phyloP scores from a whole-genome alignment of 2,888 invertebrate genomes.

The Epirrita christyi region DNA sequence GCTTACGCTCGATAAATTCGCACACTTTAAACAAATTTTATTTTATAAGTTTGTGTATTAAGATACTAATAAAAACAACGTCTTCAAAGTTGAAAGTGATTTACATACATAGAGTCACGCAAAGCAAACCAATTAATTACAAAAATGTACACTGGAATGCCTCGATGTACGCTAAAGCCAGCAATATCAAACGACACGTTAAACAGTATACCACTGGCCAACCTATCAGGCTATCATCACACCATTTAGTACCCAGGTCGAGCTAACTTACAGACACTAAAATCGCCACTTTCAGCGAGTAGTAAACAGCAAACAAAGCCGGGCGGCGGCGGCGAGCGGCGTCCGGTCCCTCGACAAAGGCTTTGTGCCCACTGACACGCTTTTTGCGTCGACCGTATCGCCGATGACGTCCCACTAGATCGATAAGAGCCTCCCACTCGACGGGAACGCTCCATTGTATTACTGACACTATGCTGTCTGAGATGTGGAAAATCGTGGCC shows the following conservation, averaged over 20 bases:
- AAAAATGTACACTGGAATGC: no score
- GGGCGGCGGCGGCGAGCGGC: constrained; percentile 74
- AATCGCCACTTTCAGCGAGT: constrained; percentile 75
- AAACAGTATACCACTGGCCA: constrained; percentile 17
- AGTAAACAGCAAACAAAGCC: constrained; percentile 81
- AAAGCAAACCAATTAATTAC: not conserved
- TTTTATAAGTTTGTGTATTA: constrained; percentile 31
- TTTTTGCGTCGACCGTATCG: constrained; percentile 82
- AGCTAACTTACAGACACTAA: constrained; percentile 65
- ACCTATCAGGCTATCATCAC: constrained; percentile 26
- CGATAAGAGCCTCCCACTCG: constrained; percentile 82
- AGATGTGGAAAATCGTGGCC: constrained; percentile 79
- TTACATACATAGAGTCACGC: constrained; percentile 5
- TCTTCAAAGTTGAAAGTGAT: constrained; percentile 7
- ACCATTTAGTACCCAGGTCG: constrained; percentile 48
- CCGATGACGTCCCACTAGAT: constrained; percentile 83
- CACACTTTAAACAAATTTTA: constrained; percentile 43
- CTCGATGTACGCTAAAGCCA: no score
- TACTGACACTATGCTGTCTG: constrained; percentile 78
- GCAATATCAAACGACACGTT: constrained; percentile 20
- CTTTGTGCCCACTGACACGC: constrained; percentile 82
- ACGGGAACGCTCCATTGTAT: constrained; percentile 80
- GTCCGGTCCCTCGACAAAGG: constrained; percentile 79
- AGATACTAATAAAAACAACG: constrained; percentile 23
- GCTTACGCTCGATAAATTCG: constrained; percentile 55